Evolutionary conservation across 2,888 invertebrate genomes (phyloP).

Genomic region (Oxytorus armatus): DNA sequence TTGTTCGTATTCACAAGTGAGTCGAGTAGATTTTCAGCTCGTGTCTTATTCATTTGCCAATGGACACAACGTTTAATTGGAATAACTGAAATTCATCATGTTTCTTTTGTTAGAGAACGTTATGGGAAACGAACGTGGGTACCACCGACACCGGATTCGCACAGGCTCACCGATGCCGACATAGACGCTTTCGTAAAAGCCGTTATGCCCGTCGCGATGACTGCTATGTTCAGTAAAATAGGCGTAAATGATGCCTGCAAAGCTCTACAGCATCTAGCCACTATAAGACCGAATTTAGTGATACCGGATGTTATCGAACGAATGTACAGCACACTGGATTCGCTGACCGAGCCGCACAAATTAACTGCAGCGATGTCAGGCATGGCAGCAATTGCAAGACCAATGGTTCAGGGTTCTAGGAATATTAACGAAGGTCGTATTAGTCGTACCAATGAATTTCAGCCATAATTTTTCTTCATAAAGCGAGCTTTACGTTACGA

Average conservation of each 20-base stretch:
- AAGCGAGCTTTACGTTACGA: background rate
- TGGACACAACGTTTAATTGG: background rate
- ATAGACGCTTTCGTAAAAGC: slow-evolving; percentile 92
- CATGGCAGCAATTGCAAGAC: slow-evolving; percentile 89
- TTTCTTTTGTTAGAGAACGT: slow-evolving; percentile 86
- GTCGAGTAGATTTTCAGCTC: slow-evolving; percentile 46
- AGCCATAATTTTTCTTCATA: background rate
- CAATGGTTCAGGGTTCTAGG: slow-evolving; percentile 86
- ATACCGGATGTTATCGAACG: slow-evolving; percentile 93
- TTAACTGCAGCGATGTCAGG: slow-evolving; percentile 90
- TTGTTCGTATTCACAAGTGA: slow-evolving; percentile 86
- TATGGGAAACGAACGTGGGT: slow-evolving; percentile 89
- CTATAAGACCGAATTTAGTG: slow-evolving; percentile 92
- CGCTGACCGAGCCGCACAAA: slow-evolving; percentile 95
- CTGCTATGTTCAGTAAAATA: slow-evolving; percentile 91
- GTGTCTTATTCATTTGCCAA: slow-evolving; percentile 8
- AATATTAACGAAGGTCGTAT: slow-evolving; percentile 77
- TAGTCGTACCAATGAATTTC: background rate
- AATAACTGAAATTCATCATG: no score
- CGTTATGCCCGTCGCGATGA: slow-evolving; percentile 90
- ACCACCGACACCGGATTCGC: slow-evolving; percentile 88
- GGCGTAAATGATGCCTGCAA: slow-evolving; percentile 88
- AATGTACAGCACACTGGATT: slow-evolving; percentile 92
- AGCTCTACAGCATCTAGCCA: slow-evolving; percentile 91
- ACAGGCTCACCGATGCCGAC: slow-evolving; percentile 91